Evolutionary conservation across 2,113 vertebrate species (phyloP).

Genomic region (Tichodroma muraria): DNA sequence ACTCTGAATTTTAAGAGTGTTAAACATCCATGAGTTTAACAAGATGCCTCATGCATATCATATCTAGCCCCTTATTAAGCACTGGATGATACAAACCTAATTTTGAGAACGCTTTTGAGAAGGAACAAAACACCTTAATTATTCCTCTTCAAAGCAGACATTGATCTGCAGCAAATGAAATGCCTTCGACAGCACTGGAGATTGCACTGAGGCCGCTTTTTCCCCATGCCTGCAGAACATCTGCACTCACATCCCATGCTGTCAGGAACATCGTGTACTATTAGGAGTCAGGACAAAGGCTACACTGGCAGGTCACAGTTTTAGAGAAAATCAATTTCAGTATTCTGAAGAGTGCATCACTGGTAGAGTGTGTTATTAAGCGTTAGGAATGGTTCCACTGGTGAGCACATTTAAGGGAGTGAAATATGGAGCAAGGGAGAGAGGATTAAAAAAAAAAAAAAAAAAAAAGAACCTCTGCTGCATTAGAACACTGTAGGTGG

Average conservation of each 20-base stretch:
- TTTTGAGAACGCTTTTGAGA: not conserved
- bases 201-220: not conserved
- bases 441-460: not conserved
- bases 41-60: not conserved
- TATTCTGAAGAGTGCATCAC: not conserved
- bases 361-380: conserved; percentile 3
- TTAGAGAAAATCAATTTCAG: conserved; percentile 20
- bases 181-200: not conserved
- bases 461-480: not conserved
- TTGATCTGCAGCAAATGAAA: conserved; percentile 18
- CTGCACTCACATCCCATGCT: not conserved
- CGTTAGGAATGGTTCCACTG: not conserved
- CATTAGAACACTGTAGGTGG: not conserved
- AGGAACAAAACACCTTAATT: not conserved
- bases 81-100: not conserved
- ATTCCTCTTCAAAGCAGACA: not conserved
- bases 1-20: not conserved
- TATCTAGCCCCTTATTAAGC: not conserved
- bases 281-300: not conserved
- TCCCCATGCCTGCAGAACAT: not conserved
- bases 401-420: not conserved
- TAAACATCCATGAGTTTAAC: not conserved
- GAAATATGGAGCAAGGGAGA: not conserved
- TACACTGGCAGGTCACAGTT: not conserved
- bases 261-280: not conserved